These are phyloP conservation scores for Nephotettix cincticeps DNA, from an alignment of 1,140 invertebrate species.

Conservation along the genomic window DNA sequence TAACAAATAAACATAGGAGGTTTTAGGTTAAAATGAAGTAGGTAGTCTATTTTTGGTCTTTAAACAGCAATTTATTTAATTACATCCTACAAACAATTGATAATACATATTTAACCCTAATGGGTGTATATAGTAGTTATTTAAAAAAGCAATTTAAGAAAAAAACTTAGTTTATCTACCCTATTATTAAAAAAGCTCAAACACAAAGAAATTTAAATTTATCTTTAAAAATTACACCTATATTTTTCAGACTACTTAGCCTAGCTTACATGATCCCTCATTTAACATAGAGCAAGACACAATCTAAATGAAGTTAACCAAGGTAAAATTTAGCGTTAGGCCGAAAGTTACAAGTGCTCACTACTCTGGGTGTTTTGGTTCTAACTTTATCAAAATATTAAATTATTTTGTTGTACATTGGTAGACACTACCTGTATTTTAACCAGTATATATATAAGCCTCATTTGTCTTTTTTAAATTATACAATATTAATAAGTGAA, in stretches of 20 bases:
- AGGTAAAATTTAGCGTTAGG: constrained; percentile 13
- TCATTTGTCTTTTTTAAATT: constrained; percentile 2
- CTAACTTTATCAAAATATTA: constrained; percentile 9
- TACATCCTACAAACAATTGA: constrained; percentile 14
- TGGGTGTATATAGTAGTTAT: background rate
- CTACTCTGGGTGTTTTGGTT: constrained; percentile 1
- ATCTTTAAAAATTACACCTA: constrained; percentile 16
- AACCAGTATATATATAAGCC: background rate
- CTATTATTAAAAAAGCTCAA: constrained; percentile 13
- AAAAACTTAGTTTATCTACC: constrained; percentile 13
- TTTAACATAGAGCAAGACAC: constrained; percentile 13
- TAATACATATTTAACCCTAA: constrained; percentile 17
- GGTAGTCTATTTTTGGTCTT: background rate
- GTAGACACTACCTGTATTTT: background rate
- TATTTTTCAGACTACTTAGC: constrained; percentile 11
- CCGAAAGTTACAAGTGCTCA: constrained; percentile 14
- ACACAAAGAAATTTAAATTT: constrained; percentile 14
- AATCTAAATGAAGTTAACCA: constrained; percentile 14
- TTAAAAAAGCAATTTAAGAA: constrained; percentile 14
- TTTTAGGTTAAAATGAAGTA: background rate
- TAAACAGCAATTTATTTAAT: constrained; percentile 16
- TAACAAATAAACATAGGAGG: background rate
- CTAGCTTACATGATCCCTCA: constrained; percentile 16
- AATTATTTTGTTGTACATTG: background rate
- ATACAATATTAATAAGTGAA: background rate